Base-by-base conservation (phyloP, 2,888 invertebrate species). In the Amblyjoppa proteus region DNA sequence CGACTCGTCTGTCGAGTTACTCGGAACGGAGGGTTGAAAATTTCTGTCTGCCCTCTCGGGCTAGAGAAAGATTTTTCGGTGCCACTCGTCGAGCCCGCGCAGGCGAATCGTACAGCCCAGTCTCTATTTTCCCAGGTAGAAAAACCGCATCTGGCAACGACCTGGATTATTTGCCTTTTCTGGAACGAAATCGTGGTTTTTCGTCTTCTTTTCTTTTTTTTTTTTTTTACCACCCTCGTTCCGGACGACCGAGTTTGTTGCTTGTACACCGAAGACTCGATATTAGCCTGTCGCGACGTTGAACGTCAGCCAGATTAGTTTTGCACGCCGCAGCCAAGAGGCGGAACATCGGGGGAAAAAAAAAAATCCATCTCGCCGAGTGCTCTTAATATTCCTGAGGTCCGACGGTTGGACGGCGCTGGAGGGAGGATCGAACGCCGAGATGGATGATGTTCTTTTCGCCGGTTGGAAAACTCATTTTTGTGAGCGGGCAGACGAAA, bases 361-460 rank as follows among this genome's bases (percentile, higher is more conserved):
- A 76, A 81, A 76, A 58, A 13, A 74, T 49, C 74, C 71, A 68
- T 81, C 38, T 51, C 49, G 58, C 51, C 68, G 68, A 81, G 73
- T 84, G 84, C 80, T 76, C 11, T 49, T 66, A 71, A 84, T 84
- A 79, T 74, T 34, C 51, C 53, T 49, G 34, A 28, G 53, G 34
- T 51, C 28, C 34, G 56, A 11, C 31, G 16, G 74, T 13, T 45
- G n/a, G 31, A 61, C 31, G 58, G 28, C 11, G 73, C 28, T 16
- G 11, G 38, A 41, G 49, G 20, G 31, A 49, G 41, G 51, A 66
- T 58, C 41, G 70, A 68, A 13, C 16, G 66, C 56, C 11, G 38
- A 13, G 68, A 69, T 38, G 11, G 71, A 71, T n/a, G 34, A 53
- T 20, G 25, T 28, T 53, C 34, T 51, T 64, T 71, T 38, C 34